Evolutionary conservation across 1,140 invertebrate species (phyloP).

Genomic region (Drosophila orosa): DNA sequence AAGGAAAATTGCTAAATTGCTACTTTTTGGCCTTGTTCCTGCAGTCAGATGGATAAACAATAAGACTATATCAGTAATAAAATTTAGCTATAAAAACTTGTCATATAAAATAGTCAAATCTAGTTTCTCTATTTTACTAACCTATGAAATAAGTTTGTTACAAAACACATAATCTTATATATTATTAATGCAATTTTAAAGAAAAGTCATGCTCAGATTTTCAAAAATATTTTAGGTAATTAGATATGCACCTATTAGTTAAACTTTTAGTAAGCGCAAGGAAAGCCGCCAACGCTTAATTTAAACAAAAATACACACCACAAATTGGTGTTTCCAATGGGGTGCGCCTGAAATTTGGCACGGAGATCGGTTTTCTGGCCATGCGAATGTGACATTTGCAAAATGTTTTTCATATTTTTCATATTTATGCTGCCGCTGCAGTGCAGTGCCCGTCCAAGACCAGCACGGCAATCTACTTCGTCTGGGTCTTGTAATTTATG

Average conservation of each 20-base stretch:
- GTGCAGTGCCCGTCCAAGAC: conserved; percentile 10
- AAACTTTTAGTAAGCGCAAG: not conserved
- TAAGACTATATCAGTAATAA: not conserved
- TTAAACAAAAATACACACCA: conserved; percentile 12
- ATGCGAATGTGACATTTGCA: conserved; percentile 55
- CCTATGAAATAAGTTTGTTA: not conserved
- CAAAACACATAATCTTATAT: not conserved
- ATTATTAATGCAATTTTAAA: not conserved
- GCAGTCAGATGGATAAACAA: not conserved
- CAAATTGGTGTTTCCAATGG: conserved; percentile 32
- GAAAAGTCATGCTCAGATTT: not conserved
- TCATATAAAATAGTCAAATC: conserved; percentile 1
- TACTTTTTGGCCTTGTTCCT: not conserved
- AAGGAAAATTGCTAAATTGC: not conserved
- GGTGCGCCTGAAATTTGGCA: conserved; percentile 44
- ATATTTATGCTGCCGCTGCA: conserved; percentile 18
- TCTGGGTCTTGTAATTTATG: conserved; percentile 46
- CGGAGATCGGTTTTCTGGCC: conserved; percentile 43
- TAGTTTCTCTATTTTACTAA: too few relatives aligned
- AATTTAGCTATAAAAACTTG: not conserved
- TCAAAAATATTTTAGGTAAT: not conserved
- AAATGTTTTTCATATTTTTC: conserved; percentile 55
- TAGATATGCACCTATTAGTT: not conserved
- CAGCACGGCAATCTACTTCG: conserved; percentile 36
- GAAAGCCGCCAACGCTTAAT: conserved; percentile 19